Conservation (phyloP, 1,140 invertebrate species). For the Argopecten irradians region DNA sequence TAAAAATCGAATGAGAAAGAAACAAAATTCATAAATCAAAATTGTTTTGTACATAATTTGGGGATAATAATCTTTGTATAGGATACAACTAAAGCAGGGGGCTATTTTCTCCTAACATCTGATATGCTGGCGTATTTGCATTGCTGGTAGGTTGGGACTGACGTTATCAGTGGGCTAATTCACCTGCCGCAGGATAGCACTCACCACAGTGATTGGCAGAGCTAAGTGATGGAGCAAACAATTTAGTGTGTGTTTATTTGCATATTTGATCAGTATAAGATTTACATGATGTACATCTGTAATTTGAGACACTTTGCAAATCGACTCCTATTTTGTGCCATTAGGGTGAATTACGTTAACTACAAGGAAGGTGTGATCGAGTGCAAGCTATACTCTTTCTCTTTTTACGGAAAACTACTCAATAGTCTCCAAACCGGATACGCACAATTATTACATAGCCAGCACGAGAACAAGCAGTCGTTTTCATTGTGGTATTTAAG, state of each 20-base stretch:
- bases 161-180: slow-evolving; percentile 15
- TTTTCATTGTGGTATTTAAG: no score
- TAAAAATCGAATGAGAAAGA: background rate
- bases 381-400: background rate
- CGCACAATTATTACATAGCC: background rate
- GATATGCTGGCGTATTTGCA: slow-evolving; percentile 1
- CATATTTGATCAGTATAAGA: slow-evolving; percentile 18
- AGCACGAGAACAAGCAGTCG: no score
- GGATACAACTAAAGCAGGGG: background rate
- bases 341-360: background rate
- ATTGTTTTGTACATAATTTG: background rate
- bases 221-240: background rate
- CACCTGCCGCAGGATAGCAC: slow-evolving; percentile 18
- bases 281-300: slow-evolving; percentile 17
- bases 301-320: slow-evolving; percentile 18
- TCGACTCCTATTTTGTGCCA: slow-evolving; percentile 10
- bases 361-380: background rate
- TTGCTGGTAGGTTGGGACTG: background rate
- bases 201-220: background rate
- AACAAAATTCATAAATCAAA: slow-evolving; percentile 12
- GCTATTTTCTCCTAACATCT: slow-evolving; percentile 16
- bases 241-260: slow-evolving; percentile 10
- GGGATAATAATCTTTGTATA: background rate
- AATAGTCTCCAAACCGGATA: background rate
- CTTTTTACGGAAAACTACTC: background rate